Evolutionary conservation across 2,797 vertebrate species (phyloP), one percentile per base, ranked within the genome.

Genomic region (Calcarius lapponicus): DNA sequence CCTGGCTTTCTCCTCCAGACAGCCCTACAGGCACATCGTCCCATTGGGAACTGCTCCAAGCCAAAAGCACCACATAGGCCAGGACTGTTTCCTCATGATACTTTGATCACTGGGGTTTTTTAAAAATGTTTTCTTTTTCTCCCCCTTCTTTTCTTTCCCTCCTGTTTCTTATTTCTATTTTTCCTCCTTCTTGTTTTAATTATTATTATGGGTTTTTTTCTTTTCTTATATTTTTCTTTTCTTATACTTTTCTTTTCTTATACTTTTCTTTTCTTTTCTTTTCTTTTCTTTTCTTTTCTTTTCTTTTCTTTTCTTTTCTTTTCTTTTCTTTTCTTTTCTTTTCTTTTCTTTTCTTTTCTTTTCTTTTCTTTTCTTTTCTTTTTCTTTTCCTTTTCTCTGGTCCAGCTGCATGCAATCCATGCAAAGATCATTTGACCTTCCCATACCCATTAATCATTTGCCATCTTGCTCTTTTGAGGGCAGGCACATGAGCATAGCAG

Each of bases 41-140:
- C 65, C 13, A 8, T 0, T 6, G 9, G 60, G 45, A 75, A 66
- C 32, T 1, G 0, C 26, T 64, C 29, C 36, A 54, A 78, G 61
- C 19, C 43, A 42, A 74, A 8, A 16, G 47, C 36, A 71, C n/a
- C 69, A 69, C 18, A 6, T 0, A 2, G 32, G 19, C 21, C 14
- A 11, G 24, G 25, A 16, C 16, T 67, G 29, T 58, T 80, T 87
- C 48, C 38, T 1, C 24, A 4, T 0, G 0, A 7, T 29, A 19
- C 26, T 47, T 51, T 29, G 36, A 73, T 29, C 12, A 40, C 17
- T 10, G 50, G 28, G 50, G 9, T 48, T 25, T 25, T 40, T 40
- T 40, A 40, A 8, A 47, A 13, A 11, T 10, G 11, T 3, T 5
- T 24, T 14, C 13, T 6, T 17, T n/a, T 19, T 18, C 19, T 18